Evolutionary conservation across 2,888 invertebrate genomes (phyloP), one percentile per base, ranked within the genome.

Genomic region (Drosophila algonquin): DNA sequence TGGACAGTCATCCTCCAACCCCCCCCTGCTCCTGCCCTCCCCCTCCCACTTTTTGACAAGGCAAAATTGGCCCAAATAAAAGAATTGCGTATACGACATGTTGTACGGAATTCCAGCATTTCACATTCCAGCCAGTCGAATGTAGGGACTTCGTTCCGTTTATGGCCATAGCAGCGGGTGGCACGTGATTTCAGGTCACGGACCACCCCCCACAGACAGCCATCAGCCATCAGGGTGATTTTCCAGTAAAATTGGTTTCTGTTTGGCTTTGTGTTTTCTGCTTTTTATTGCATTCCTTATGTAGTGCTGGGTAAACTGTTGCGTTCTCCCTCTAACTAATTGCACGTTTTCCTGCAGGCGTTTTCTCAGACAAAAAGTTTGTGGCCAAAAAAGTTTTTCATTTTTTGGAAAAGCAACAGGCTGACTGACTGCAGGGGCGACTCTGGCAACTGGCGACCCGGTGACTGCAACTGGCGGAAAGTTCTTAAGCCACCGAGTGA

Each of bases 21-120:
- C 21, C 27, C 27, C 27, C 27, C 27, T 27, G 27, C 1, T 21
- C 3, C 21, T 0, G 0, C 21, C 21, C 21, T 21, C 30, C 8
- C 30, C 30, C 30, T 18, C 18, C 18, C 18, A n/a, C 27, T 30
- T 2, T 30, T 30, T 52, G 63, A 21, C 67, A 27, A 55, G 71
- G 47, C 72, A 47, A 63, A 40, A 82, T 79, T 81, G 77, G 83
- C 84, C 58, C 81, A 82, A 74, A 64, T 64, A 65, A 63, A 63
- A 60, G 69, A 63, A 53, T 71, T 80, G 73, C 71, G 76, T 72
- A 80, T 80, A 80, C 76, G 79, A 64, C 72, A 58, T 59, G 67
- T 67, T 62, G 55, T 62, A 57, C 65, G 65, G 65, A 68, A 57
- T 68, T 67, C 56, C 65, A 68, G 65, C 65, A 57, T 68, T 67